A percentile compares a stretch with the other conserved stretches of the same genome.
Conservation (phyloP, 2,888 invertebrate genomes). For the Muschampia plurimacula region DNA sequence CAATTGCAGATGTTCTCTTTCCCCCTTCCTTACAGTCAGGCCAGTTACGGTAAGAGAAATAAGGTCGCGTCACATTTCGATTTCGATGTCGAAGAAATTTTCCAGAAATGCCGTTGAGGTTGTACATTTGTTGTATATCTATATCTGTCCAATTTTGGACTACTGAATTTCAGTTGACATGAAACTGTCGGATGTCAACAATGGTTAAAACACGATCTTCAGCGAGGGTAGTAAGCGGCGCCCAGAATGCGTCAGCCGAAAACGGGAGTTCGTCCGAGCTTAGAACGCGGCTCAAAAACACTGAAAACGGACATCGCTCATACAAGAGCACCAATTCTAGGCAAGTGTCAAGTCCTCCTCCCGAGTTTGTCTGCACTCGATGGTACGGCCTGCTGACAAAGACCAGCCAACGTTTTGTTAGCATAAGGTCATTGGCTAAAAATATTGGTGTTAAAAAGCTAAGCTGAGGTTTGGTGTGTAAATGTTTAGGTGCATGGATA, state of each 20-base stretch:
- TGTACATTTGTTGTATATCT: conserved; percentile 64
- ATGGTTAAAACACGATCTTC: conserved; percentile 86
- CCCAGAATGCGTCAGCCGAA: conserved; percentile 71
- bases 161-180: conserved; percentile 84
- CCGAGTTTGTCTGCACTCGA: conserved; percentile 87
- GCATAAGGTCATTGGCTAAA: conserved; percentile 16
- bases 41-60: conserved; percentile 77
- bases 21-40: conserved; percentile 65
- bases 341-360: conserved; percentile 71
- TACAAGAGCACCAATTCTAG: conserved; percentile 74
- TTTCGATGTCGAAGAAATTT: conserved; percentile 74
- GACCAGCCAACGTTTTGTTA: conserved; percentile 4
- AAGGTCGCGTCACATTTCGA: conserved; percentile 59
- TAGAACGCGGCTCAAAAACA: conserved; percentile 75
- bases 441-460: conserved; percentile 11
- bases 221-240: conserved; percentile 80
- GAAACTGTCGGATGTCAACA: conserved; percentile 83
- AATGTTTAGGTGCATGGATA: conserved; percentile 52
- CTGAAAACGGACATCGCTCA: conserved; percentile 76
- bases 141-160: conserved; percentile 78
- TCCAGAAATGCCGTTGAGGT: conserved; percentile 71
- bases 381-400: conserved; percentile 44
- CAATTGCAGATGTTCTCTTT: conserved; percentile 79
- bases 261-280: conserved; percentile 79
- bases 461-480: conserved; percentile 11